Base-by-base conservation (phyloP, 1,140 invertebrate genomes). In the Lineus longissimus region DNA sequence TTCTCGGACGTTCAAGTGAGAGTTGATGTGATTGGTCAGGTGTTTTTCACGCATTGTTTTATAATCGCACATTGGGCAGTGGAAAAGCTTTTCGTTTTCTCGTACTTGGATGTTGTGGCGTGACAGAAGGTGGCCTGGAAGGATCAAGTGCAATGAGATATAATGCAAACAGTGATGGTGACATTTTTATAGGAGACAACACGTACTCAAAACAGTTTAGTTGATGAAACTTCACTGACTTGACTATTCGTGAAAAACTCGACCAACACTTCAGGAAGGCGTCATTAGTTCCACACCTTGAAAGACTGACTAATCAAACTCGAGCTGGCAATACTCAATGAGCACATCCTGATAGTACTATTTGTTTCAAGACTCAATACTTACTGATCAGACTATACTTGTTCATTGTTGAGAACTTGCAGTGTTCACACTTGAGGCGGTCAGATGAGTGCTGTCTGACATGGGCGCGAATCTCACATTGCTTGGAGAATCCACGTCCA, bases 51-150 rank as follows among this genome's bases (percentile, higher is more conserved):
- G 58, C 9, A 67, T 55, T 0, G 70, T 70, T 2, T 51, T 63
- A 62, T 67, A 75, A 7, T 68, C 54, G 47, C 74, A 75, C 17
- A 60, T 59, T 13, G 62, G 65, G 65, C 74, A 75, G n/a, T 55
- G 15, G 40, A 60, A 73, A 11, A 64, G 58, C 25, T 70, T 54
- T 15, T 67, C 65, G 43, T 75, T 70, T 13, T 63, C 69, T 17
- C 63, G 60, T 4, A 65, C 66, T 47, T 63, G 61, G 17, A 67
- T 61, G 22, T 72, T 67, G 55, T 73, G 72, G n/a, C 64, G 62
- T 17, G 61, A 64, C 54, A 68, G 73, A 45, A 74, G n/a, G 47
- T 74, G 71, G 57, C 67, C 73, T 74, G 67, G 22, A 70, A 70
- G n/a, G 51, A 36, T 22, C 55, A 51, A 31, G n/a, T n/a, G 19